Evolutionary conservation across 1,140 invertebrate genomes (phyloP).

Genomic region (Dreissena polymorpha): DNA sequence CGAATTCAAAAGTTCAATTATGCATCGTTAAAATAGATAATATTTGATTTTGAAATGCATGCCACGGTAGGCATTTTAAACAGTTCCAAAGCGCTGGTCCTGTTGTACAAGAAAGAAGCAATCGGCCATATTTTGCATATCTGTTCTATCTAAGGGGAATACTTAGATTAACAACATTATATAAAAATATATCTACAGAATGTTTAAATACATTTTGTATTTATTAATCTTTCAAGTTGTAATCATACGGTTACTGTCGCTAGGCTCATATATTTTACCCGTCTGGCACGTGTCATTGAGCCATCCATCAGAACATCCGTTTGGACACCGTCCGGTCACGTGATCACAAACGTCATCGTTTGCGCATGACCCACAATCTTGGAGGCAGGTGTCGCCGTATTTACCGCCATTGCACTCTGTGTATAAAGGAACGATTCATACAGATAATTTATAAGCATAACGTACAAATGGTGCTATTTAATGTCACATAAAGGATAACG

Average conservation of each 20-base stretch:
- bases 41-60: background rate
- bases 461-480: too few species aligned
- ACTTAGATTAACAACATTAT: too few species aligned
- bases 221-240: background rate
- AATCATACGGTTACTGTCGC: background rate
- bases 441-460: too few species aligned
- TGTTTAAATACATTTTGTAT: background rate
- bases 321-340: conserved; percentile 14
- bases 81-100: background rate
- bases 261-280: conserved; percentile 1
- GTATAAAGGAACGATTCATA: background rate
- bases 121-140: too few species aligned
- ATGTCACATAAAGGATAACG: too few species aligned
- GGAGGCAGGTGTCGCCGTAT: background rate
- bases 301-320: conserved; percentile 11
- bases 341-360: conserved; percentile 10
- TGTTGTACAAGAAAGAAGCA: background rate
- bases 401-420: background rate
- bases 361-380: background rate
- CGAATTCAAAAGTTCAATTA: background rate
- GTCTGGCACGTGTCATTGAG: background rate
- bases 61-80: background rate
- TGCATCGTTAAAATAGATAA: background rate
- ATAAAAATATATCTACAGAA: background rate
- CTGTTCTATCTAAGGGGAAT: too few species aligned